Evolutionary conservation across 2,113 vertebrate species (phyloP), one percentile per base, ranked within the genome.

Genomic region (Morone saxatilis): DNA sequence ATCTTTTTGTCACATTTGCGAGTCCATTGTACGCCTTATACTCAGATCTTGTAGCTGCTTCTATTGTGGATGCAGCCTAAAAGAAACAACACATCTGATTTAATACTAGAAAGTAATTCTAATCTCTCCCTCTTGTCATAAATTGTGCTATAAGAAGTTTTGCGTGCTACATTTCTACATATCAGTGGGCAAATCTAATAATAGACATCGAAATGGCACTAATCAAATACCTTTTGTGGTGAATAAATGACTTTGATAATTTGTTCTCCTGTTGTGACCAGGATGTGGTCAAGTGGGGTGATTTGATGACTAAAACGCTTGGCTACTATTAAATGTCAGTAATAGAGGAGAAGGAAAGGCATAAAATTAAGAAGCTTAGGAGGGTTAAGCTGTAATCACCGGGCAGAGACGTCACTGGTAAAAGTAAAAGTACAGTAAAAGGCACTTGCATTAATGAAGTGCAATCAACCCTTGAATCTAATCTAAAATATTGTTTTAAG

Each of bases 391-490:
- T 68, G 31, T 53, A 82, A 77, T 80, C 41, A 76, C 43, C 22
- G 6, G 41, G 20, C 20, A 3, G 16, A 45, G 36, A 68, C 25
- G 36, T 68, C 73, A 61, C 25, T 17, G 19, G 43, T 4, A 20
- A 56, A 62, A 13, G 13, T 65, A 10, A 20, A 79, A 63, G 20
- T 38, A 62, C 19, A 68, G 7, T 25, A 25, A 71, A 71, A 62
- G 25, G 12, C 63, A 71, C 78, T 84, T 51, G n/a, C 0, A 1
- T 10, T 71, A 61, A 86, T 59, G 53, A 86, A 72, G 67, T 10
- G 0, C 56, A 82, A 74, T 83, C 63, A 77, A 57, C 11, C 16
- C 10, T 62, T 22, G 11, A 51, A 45, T 45, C 0, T 11, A 59
- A 12, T 19, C 1, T 9, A 54, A 31, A 31, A 53, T 25, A 10